These are phyloP conservation scores for Chrysemys picta DNA, from an alignment of 2,113 vertebrate genomes.

Conservation along the genomic window DNA sequence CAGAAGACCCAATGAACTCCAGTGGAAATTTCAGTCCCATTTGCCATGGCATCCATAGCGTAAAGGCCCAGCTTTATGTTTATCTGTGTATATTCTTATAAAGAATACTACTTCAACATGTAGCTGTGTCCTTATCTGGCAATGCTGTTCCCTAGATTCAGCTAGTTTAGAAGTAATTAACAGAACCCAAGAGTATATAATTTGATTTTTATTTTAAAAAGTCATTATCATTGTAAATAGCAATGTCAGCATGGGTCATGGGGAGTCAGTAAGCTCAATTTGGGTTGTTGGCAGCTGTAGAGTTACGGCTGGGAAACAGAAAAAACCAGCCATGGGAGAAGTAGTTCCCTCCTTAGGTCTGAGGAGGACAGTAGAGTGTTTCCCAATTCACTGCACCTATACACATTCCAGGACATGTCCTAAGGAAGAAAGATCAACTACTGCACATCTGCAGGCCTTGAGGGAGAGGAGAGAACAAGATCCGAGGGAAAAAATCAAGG, in stretches of 20 bases:
- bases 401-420: background rate
- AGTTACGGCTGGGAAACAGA: background rate
- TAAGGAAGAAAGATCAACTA: background rate
- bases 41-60: background rate
- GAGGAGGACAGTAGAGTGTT: background rate
- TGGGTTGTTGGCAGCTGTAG: background rate
- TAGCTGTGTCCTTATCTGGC: background rate
- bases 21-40: constrained; percentile 1
- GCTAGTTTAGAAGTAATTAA: background rate
- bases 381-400: background rate
- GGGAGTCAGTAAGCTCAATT: background rate
- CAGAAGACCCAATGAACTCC: background rate
- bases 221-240: background rate
- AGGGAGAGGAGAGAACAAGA: background rate
- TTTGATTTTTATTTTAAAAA: background rate
- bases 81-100: background rate
- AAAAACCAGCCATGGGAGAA: background rate
- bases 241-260: background rate
- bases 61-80: background rate
- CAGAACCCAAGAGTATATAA: background rate
- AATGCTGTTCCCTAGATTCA: background rate
- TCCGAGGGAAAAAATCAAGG: background rate
- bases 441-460: background rate
- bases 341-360: background rate
- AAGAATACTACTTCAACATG: background rate